phyloP scores from a whole-genome alignment of 2,113 vertebrate genomes.

The Sialia sialis region DNA sequence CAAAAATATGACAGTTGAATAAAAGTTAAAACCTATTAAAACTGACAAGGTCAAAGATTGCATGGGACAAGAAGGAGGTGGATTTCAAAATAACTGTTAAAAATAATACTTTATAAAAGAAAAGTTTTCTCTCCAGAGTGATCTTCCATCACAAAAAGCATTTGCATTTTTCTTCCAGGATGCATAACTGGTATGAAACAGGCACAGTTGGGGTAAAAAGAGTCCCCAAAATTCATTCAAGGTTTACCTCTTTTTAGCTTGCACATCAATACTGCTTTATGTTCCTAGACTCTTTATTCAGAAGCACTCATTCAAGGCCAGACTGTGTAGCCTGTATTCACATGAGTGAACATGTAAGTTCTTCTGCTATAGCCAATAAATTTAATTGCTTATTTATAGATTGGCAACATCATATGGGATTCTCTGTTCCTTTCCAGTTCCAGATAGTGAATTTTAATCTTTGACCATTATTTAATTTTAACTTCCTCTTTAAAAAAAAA shows the following conservation, averaged over 20 bases:
- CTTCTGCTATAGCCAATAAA: not conserved
- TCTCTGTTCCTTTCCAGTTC: not conserved
- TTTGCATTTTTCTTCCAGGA: not conserved
- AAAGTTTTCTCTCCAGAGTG: not conserved
- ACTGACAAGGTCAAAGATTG: slow-evolving; percentile 7
- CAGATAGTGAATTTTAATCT: not conserved
- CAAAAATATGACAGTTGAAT: slow-evolving; percentile 6
- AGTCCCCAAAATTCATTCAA: not conserved
- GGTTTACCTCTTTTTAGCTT: not conserved
- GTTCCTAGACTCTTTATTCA: not conserved
- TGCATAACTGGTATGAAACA: not conserved
- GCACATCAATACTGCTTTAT: not conserved
- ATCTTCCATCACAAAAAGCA: not conserved
- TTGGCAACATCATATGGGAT: not conserved
- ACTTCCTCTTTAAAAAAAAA: too few relatives aligned
- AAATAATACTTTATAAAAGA: not conserved
- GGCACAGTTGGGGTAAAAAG: not conserved
- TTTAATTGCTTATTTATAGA: not conserved
- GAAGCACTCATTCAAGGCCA: not conserved
- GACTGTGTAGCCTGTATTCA: not conserved
- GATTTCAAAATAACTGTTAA: not conserved
- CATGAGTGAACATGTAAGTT: not conserved
- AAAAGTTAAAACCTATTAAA: slow-evolving; percentile 35
- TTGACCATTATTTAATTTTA: not conserved
- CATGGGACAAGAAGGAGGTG: not conserved